phyloP scores from a whole-genome alignment of 2,113 vertebrate genomes.

The Promerops cafer region DNA sequence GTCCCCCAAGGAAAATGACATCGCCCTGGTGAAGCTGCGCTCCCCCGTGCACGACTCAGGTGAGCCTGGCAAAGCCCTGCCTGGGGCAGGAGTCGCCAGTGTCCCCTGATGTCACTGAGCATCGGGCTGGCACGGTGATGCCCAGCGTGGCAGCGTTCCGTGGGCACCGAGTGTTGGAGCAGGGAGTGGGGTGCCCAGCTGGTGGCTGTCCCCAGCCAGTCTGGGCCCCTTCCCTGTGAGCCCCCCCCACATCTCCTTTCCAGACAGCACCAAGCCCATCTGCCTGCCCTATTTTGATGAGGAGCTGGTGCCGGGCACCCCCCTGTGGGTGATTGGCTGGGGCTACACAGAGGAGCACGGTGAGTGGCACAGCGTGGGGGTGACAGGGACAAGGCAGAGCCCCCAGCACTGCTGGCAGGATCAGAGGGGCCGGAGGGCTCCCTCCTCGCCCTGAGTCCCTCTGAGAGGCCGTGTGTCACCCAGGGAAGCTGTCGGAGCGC shows the following conservation, averaged over 20 bases:
- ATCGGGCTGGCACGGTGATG: rapidly evolving
- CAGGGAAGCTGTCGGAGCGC: conserved; percentile 75
- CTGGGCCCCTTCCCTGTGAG: neutral
- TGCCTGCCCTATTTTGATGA: conserved; percentile 83
- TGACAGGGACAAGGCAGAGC: neutral
- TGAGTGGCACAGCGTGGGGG: neutral
- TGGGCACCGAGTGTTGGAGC: rapidly evolving
- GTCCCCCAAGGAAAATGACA: conserved; percentile 74
- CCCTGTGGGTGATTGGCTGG: conserved; percentile 83
- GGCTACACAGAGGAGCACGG: conserved; percentile 75
- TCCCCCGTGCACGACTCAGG: conserved; percentile 73
- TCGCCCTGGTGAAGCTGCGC: conserved; percentile 84
- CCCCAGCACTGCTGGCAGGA: neutral
- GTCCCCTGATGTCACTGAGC: neutral
- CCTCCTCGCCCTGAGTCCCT: rapidly evolving
- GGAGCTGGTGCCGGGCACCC: conserved; percentile 23
- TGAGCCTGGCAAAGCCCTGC: neutral
- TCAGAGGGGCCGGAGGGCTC: neutral
- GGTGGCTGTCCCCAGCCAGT: neutral
- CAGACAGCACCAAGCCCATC: conserved; percentile 75
- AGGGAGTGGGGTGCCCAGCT: neutral
- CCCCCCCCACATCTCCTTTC: neutral
- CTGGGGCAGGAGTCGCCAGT: rapidly evolving
- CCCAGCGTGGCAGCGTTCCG: rapidly evolving
- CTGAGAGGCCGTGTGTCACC: rapidly evolving